Base-by-base conservation (phyloP, 2,113 vertebrate species). In the Larimichthys polyactis region DNA sequence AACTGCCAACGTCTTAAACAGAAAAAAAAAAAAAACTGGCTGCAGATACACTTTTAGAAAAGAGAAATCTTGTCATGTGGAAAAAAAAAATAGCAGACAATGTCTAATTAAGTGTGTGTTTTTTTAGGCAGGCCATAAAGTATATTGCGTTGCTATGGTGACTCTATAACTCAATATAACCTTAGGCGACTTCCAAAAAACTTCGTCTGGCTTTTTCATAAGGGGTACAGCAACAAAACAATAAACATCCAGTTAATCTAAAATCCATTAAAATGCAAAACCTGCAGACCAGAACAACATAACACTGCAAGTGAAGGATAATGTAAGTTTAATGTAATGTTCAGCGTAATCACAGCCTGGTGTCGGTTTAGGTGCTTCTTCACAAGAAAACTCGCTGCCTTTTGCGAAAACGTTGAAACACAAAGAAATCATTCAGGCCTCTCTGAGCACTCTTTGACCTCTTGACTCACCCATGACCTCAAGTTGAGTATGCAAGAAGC, bases 391-490 rank as follows among this genome's bases (percentile, higher is more conserved):
- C 22, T 29, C 5, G 1, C 36, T 20, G 4, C 17, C 12, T 57
- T 68, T 17, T 77, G 19, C 20, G 20, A 6, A 58, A 58, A 57
- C 24, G 11, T 70, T 16, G 10, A 8, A 49, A 57, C n/a, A 74
- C 63, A 40, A 62, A 55, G 12, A 75, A 43, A 32, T 15, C 5
- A 2, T 19, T 40, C 11, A 55, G 52, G 11, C 27, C 58, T 64
- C 36, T 36, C 24, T 20, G 36, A 62, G 22, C 0, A 0, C 64
- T 49, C 16, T 32, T 52, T 46, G 51, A 57, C 44, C 36, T 24
- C 8, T 52, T 12, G 24, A 94, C 97, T 95, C 86, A 97, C 97
- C 96, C 97, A 96, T 97, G 78, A 97, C 84, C 84, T 98, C 97
- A 59, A 98, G 94, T 65, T 95, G 94, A 12, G 94, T 94, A 3